phyloP scores from a whole-genome alignment of 2,113 vertebrate genomes.

The Hemicordylus capensis region DNA sequence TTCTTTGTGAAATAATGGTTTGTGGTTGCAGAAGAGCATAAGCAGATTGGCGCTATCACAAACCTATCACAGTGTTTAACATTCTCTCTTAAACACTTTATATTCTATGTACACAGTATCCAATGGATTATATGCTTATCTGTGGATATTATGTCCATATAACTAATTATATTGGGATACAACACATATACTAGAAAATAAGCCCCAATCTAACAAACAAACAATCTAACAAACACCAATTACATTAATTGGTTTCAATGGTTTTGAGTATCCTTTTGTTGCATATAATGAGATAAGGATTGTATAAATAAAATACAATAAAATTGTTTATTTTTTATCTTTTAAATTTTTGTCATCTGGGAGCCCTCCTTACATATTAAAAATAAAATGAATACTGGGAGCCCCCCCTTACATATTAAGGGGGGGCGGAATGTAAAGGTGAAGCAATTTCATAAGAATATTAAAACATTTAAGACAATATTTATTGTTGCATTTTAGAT shows the following conservation, averaged over 20 bases:
- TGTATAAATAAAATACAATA: not conserved
- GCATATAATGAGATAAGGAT: not conserved
- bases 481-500: not conserved
- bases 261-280: too few relatives aligned
- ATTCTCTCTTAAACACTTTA: not conserved
- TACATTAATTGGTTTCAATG: too few relatives aligned
- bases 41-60: not conserved
- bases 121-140: not conserved
- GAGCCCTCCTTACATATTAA: not conserved
- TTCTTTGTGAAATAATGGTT: slow-evolving; percentile 10
- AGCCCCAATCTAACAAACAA: too few relatives aligned
- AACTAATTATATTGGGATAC: too few relatives aligned
- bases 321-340: not conserved
- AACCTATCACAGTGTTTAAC: not conserved
- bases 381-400: not conserved
- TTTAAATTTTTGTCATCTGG: not conserved
- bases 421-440: not conserved
- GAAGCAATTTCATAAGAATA: slow-evolving; percentile 11
- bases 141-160: too few relatives aligned
- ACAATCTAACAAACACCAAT: too few relatives aligned
- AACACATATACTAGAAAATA: too few relatives aligned
- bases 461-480: not conserved
- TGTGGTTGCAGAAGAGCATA: slow-evolving; percentile 11
- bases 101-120: not conserved
- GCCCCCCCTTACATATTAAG: too few relatives aligned